These are phyloP conservation scores for Epinotia brunnichana DNA, from an alignment of 2,888 invertebrate genomes.

Conservation along the genomic window DNA sequence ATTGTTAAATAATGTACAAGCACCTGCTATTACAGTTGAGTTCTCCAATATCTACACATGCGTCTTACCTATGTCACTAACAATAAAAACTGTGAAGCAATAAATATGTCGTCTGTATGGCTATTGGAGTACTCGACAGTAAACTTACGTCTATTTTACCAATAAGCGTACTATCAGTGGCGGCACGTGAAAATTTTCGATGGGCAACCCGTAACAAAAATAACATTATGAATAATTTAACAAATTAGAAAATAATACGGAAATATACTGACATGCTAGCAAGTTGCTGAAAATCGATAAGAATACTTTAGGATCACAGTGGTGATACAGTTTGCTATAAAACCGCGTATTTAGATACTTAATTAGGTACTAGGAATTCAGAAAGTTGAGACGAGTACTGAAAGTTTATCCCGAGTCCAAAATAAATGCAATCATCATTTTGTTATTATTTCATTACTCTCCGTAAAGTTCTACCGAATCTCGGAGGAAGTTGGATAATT, in stretches of 20 bases:
- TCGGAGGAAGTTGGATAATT: background rate
- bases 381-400: background rate
- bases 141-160: too few species aligned
- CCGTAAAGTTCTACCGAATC: slow-evolving; percentile 4
- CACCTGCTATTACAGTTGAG: too few species aligned
- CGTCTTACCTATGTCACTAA: too few species aligned
- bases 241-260: background rate
- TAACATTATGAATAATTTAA: background rate
- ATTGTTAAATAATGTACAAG: background rate
- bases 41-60: too few species aligned
- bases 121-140: too few species aligned
- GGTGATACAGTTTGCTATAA: too few species aligned
- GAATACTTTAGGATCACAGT: background rate
- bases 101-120: too few species aligned
- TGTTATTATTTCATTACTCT: slow-evolving; percentile 9
- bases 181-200: too few species aligned
- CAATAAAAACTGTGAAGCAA: too few species aligned
- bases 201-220: too few species aligned
- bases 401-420: background rate
- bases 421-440: slow-evolving; percentile 9
- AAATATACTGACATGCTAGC: background rate
- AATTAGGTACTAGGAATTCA: background rate
- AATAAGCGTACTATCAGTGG: too few species aligned
- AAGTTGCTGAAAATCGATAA: too few species aligned
- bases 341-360: background rate